phyloP scores from a whole-genome alignment of 2,113 vertebrate genomes.

The Nesospiza acunhae region DNA sequence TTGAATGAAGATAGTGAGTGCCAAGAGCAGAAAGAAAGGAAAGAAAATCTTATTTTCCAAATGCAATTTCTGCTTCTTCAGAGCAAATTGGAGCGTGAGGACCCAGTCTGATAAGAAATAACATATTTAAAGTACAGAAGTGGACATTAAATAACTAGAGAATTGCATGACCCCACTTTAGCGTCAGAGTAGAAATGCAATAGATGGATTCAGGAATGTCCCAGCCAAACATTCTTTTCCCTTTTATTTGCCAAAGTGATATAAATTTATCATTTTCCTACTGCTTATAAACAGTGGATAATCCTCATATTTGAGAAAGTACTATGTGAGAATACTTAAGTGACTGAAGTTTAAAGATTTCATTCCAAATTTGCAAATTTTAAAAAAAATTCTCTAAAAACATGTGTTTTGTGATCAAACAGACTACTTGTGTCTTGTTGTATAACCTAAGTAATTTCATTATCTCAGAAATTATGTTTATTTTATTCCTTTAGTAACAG shows the following conservation, averaged over 20 bases:
- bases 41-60: constrained; percentile 33
- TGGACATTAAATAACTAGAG: not conserved
- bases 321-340: not conserved
- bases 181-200: not conserved
- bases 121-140: not conserved
- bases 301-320: not conserved
- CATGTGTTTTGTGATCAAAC: not conserved
- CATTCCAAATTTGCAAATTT: not conserved
- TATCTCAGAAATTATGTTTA: not conserved
- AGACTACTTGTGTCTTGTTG: not conserved
- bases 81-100: constrained; percentile 2
- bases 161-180: not conserved
- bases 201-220: not conserved
- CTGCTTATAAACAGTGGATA: not conserved
- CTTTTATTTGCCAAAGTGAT: not conserved
- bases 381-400: not conserved
- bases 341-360: not conserved
- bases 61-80: constrained; percentile 18
- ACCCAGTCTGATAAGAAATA: not conserved
- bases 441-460: not conserved
- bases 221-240: not conserved
- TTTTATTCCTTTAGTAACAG: not conserved
- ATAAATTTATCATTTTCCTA: not conserved
- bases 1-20: not conserved
- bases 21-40: not conserved